These are phyloP conservation scores for Tetragonula carbonaria DNA, from an alignment of 2,888 invertebrate species.

Conservation along the genomic window DNA sequence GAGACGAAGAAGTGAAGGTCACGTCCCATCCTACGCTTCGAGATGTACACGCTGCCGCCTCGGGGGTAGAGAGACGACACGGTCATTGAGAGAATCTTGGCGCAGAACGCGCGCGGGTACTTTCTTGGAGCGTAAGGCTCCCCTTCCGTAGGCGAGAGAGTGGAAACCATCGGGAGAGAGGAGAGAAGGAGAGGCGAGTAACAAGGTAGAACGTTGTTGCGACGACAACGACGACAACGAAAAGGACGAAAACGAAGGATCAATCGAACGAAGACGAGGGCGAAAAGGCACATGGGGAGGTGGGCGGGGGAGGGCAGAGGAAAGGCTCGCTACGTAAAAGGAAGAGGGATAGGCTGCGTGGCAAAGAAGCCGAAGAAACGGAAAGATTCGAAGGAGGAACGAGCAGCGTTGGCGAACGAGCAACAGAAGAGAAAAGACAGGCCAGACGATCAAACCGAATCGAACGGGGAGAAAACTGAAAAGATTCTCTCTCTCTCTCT, in stretches of 20 bases:
- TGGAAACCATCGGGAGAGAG: slow-evolving; percentile 17
- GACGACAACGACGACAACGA: slow-evolving; percentile 64
- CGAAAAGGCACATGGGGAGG: not conserved
- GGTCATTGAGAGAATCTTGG: slow-evolving; percentile 63
- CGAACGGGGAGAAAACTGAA: slow-evolving; percentile 68
- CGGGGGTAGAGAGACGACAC: slow-evolving; percentile 49
- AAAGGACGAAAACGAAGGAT: slow-evolving; percentile 59
- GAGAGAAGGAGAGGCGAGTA: slow-evolving; percentile 40
- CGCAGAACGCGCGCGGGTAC: slow-evolving; percentile 23
- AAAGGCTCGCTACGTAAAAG: slow-evolving; percentile 20
- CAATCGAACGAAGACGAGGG: slow-evolving; percentile 26
- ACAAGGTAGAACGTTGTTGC: slow-evolving; percentile 66
- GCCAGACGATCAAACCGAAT: slow-evolving; percentile 53
- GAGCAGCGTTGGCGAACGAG: slow-evolving; percentile 16
- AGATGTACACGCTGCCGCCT: slow-evolving; percentile 26
- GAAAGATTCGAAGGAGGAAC: slow-evolving; percentile 44
- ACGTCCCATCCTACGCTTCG: slow-evolving; percentile 23
- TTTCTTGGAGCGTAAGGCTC: slow-evolving; percentile 27
- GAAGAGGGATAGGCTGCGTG: slow-evolving; percentile 33
- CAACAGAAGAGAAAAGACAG: slow-evolving; percentile 48
- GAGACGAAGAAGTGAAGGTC: slow-evolving; percentile 59
- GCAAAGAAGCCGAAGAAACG: slow-evolving; percentile 60
- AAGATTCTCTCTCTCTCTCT: slow-evolving; percentile 46
- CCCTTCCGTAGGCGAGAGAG: not conserved
- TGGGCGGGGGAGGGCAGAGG: slow-evolving; percentile 9